Conservation (phyloP, 2,888 invertebrate genomes). For the Marronus borbonicus region DNA sequence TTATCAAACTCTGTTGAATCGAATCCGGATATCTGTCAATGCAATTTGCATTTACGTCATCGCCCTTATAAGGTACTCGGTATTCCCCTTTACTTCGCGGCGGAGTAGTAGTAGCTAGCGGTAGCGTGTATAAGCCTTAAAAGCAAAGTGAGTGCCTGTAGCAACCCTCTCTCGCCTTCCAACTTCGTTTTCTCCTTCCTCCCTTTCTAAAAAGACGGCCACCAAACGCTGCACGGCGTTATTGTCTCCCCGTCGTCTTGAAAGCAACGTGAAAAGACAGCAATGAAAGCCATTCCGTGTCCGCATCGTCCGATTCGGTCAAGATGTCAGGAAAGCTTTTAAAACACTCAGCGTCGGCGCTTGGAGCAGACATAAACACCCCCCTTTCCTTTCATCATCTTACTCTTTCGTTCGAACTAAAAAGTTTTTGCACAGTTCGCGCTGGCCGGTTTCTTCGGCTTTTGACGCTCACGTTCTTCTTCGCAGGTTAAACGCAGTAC, state of each 20-base stretch:
- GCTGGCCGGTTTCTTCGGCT: too few relatives aligned
- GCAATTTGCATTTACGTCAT: constrained; percentile 46
- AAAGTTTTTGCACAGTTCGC: background rate
- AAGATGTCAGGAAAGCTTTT: constrained; percentile 73
- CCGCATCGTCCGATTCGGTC: constrained; percentile 71
- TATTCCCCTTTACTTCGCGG: background rate
- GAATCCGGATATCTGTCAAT: constrained; percentile 30
- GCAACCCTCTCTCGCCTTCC: background rate
- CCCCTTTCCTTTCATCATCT: background rate
- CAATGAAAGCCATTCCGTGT: constrained; percentile 72
- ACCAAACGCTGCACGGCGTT: background rate
- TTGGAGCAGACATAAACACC: constrained; percentile 51
- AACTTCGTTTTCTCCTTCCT: too few relatives aligned
- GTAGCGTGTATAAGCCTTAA: constrained; percentile 22
- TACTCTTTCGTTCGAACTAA: background rate
- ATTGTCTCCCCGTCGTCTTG: constrained; percentile 33
- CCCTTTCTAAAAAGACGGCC: too few relatives aligned
- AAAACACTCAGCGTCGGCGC: constrained; percentile 65
- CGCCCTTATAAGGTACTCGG: background rate
- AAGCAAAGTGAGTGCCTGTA: constrained; percentile 23
- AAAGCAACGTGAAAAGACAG: constrained; percentile 50
- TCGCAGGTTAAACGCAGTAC: background rate
- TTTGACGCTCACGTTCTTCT: background rate
- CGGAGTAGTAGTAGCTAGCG: background rate
- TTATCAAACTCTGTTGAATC: background rate